Percentiles rank a stretch among this genome's conserved stretches.
Evolutionary conservation across 2,113 vertebrate species (phyloP).

Genomic region (Eulemur rufifrons): DNA sequence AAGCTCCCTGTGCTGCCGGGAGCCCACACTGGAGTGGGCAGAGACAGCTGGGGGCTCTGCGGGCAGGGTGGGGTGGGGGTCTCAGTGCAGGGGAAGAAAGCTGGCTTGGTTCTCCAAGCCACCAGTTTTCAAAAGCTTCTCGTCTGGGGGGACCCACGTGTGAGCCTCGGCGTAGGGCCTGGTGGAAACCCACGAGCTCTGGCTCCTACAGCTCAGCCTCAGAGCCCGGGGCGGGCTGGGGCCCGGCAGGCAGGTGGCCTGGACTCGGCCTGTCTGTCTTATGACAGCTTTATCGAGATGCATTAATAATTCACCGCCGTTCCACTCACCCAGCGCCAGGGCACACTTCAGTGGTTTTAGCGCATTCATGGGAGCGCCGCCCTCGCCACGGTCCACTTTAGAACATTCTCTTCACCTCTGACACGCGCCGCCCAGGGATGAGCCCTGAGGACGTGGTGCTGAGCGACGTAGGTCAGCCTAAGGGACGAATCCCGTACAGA

Average conservation of each 20-base stretch:
- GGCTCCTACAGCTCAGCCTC: neutral
- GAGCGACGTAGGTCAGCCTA: neutral
- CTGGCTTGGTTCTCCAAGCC: neutral
- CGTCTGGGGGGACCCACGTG: fast-evolving
- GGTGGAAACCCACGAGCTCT: fast-evolving
- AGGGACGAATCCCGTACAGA: fast-evolving
- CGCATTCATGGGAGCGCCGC: fast-evolving
- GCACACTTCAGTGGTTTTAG: fast-evolving
- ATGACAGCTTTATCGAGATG: neutral
- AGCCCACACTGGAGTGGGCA: neutral
- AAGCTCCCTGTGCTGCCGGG: neutral
- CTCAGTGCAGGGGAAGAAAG: neutral
- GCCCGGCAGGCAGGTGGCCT: neutral
- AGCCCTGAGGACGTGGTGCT: neutral
- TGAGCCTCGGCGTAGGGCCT: neutral
- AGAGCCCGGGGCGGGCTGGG: fast-evolving
- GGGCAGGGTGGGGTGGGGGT: fast-evolving
- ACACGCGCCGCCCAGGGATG: neutral
- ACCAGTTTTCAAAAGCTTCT: neutral
- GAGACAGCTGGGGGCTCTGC: neutral
- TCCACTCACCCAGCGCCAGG: fast-evolving
- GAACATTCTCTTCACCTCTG: neutral
- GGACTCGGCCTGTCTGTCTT: too few species aligned
- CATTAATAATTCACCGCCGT: fast-evolving
- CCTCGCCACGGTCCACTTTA: fast-evolving